Percentiles rank a stretch among this genome's conserved stretches.
Conservation (phyloP, 2,113 vertebrate species). For the Callopanchax toddi region DNA sequence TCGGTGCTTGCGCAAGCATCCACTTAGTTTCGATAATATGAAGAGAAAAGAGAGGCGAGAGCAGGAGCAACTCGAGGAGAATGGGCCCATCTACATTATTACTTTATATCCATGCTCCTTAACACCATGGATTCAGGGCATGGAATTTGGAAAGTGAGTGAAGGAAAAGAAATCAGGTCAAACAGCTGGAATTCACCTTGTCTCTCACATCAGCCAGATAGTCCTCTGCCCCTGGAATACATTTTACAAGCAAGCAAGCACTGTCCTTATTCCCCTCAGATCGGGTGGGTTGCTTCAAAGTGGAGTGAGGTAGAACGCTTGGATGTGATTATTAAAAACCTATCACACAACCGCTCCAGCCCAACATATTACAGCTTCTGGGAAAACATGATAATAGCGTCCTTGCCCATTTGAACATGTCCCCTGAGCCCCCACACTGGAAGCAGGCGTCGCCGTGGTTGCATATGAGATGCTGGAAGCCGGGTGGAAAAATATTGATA, state of each 20-base stretch:
- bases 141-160: background rate
- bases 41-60: background rate
- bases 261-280: conserved; percentile 17
- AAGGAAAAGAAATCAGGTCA: conserved; percentile 16
- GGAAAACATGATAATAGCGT: conserved; percentile 49
- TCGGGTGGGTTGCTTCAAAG: conserved; percentile 37
- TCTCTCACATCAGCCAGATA: conserved; percentile 43
- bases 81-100: background rate
- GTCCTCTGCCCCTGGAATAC: conserved; percentile 27
- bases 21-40: conserved; percentile 11
- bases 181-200: conserved; percentile 31
- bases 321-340: conserved; percentile 48
- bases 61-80: background rate
- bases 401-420: conserved; percentile 26
- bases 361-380: conserved; percentile 50
- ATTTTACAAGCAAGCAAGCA: conserved; percentile 25
- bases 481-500: conserved; percentile 4
- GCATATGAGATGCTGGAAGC: conserved; percentile 19
- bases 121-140: conserved; percentile 19
- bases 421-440: conserved; percentile 8
- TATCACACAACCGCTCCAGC: conserved; percentile 48
- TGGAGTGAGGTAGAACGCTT: conserved; percentile 38
- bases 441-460: conserved; percentile 23
- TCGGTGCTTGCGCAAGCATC: conserved; percentile 33
- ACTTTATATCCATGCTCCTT: conserved; percentile 46